Percentiles rank a stretch among this genome's conserved stretches.
phyloP scores from a whole-genome alignment of 2,888 invertebrate species.

The Catocala fraxini region DNA sequence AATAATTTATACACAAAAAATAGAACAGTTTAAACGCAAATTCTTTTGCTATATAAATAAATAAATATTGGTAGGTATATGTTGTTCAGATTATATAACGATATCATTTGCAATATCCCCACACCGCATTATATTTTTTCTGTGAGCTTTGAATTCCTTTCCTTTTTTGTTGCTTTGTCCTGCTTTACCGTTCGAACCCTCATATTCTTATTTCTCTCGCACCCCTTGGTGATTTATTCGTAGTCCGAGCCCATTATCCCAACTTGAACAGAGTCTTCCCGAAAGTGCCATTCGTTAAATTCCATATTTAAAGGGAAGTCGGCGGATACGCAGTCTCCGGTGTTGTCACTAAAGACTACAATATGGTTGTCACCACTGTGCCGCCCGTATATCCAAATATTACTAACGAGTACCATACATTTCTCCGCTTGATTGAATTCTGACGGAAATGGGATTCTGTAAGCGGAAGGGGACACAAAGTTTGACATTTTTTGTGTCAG shows the following conservation, averaged over 20 bases:
- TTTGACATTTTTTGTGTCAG: slow-evolving; percentile 73
- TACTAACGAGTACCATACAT: slow-evolving; percentile 70
- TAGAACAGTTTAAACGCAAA: no score
- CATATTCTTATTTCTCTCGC: slow-evolving; percentile 68
- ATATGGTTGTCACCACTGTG: slow-evolving; percentile 76
- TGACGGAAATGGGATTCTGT: slow-evolving; percentile 77
- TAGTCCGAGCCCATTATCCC: slow-evolving; percentile 67
- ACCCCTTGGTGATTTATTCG: slow-evolving; percentile 78
- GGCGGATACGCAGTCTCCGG: slow-evolving; percentile 82
- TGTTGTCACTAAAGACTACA: no score
- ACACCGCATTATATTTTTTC: slow-evolving; percentile 26
- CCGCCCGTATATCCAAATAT: slow-evolving; percentile 65
- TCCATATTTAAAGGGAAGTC: slow-evolving; percentile 76
- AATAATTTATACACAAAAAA: no score
- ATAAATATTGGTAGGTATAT: no score
- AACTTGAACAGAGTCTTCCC: slow-evolving; percentile 67
- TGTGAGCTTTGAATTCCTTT: slow-evolving; percentile 55
- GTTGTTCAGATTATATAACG: background rate
- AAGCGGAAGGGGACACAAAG: slow-evolving; percentile 73
- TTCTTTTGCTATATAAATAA: no score
- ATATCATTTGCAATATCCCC: slow-evolving; percentile 23
- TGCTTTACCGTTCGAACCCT: slow-evolving; percentile 57
- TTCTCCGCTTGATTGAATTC: slow-evolving; percentile 75
- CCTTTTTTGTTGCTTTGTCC: slow-evolving; percentile 69
- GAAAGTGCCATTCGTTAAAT: slow-evolving; percentile 76